Evolutionary conservation across 37 sponge, comb jelly and placozoan species (phyloP).

Genomic region (Spongia lamella): DNA sequence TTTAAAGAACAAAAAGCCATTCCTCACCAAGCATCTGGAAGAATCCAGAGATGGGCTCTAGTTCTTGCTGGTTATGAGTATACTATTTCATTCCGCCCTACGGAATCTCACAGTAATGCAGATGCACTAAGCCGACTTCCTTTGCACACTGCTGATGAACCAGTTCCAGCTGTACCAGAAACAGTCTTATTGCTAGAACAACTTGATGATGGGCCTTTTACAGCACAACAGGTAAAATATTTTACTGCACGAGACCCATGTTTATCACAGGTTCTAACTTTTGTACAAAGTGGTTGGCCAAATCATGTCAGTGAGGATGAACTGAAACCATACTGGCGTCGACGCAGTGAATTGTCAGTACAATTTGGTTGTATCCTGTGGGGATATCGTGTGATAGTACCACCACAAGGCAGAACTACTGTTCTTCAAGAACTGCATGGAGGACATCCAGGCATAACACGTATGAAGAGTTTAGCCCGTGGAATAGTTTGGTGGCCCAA

Average conservation of each 20-base stretch:
- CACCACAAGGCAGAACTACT: no score
- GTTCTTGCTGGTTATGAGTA: neutral
- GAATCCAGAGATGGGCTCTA: neutral
- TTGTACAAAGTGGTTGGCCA: neutral
- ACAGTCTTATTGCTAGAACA: conserved; percentile 2
- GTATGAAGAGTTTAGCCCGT: conserved; percentile 28
- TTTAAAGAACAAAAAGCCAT: neutral
- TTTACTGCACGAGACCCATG: neutral
- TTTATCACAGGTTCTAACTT: neutral
- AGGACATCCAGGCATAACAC: conserved; percentile 5
- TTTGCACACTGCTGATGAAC: neutral
- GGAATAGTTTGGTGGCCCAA: conserved; percentile 27
- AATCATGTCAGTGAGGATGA: neutral
- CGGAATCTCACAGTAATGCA: neutral
- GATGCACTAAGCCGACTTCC: conserved; percentile 10
- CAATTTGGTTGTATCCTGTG: conserved; percentile 31
- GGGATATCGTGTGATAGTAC: no score
- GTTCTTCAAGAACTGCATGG: conserved; percentile 15
- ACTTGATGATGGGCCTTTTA: neutral
- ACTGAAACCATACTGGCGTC: neutral
- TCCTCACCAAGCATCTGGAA: neutral
- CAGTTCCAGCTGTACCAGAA: conserved; percentile 4
- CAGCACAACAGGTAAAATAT: neutral
- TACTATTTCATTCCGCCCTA: neutral
- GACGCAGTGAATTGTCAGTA: no score